phyloP scores from a whole-genome alignment of 2,888 invertebrate species.

The Microctonus hyperodae region DNA sequence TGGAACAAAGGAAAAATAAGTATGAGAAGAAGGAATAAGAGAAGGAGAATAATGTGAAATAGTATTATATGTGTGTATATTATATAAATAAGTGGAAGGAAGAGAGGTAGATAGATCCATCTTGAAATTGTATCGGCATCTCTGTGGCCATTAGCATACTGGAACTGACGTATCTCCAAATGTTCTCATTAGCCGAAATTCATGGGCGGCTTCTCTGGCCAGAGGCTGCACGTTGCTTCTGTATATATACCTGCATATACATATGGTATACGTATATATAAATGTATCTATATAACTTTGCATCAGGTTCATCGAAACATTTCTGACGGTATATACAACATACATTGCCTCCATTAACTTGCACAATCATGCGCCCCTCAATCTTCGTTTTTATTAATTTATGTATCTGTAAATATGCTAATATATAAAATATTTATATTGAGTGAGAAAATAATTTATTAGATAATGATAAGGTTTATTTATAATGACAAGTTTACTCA shows the following conservation, averaged over 20 bases:
- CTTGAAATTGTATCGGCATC: constrained; percentile 64
- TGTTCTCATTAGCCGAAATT: constrained; percentile 64
- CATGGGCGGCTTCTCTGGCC: constrained; percentile 61
- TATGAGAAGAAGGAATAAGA: constrained; percentile 14
- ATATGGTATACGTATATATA: not conserved
- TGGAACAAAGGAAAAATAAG: constrained; percentile 14
- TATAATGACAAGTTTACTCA: no score
- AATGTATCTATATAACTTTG: not conserved
- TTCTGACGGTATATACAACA: not conserved
- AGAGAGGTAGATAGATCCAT: constrained; percentile 57
- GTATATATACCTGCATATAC: constrained; percentile 4
- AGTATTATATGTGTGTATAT: not conserved
- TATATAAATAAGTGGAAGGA: constrained; percentile 20
- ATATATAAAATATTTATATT: no score
- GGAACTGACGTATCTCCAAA: constrained; percentile 64
- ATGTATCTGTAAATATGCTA: no score
- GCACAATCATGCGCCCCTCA: not conserved
- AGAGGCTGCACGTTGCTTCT: constrained; percentile 33
- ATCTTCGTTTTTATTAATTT: no score
- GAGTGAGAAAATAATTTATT: no score
- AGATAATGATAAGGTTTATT: no score
- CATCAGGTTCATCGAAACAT: not conserved
- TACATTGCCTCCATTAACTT: not conserved
- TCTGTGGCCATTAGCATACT: constrained; percentile 64
- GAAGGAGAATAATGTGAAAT: constrained; percentile 9